Evolutionary conservation across 2,797 vertebrate genomes (phyloP).

Genomic region (Lutjanus campechanus): DNA sequence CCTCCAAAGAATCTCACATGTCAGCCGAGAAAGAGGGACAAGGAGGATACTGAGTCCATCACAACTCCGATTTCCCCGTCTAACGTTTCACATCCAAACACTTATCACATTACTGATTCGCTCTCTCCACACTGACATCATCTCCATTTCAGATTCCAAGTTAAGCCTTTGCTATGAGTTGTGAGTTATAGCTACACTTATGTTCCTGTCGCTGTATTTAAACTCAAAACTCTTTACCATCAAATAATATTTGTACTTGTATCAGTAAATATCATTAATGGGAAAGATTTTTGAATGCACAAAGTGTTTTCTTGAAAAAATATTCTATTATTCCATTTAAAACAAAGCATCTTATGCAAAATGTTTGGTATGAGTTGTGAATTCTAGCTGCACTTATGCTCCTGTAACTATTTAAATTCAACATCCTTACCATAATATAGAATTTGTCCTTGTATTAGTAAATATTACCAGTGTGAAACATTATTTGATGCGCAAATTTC

Average conservation of each 20-base stretch:
- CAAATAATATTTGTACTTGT: background rate
- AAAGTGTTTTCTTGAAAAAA: background rate
- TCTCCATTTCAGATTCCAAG: constrained; percentile 71
- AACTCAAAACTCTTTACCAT: background rate
- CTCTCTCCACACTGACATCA: constrained; percentile 70
- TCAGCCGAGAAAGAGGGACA: constrained; percentile 72
- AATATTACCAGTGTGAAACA: background rate
- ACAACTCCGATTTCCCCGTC: constrained; percentile 74
- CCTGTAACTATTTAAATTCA: constrained; percentile 13
- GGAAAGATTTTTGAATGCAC: background rate
- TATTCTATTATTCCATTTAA: too few relatives aligned
- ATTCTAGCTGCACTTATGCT: constrained; percentile 32
- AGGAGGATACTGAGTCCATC: constrained; percentile 75
- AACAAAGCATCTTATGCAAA: too few relatives aligned
- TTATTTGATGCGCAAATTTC: background rate
- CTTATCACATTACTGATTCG: constrained; percentile 77
- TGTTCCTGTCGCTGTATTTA: constrained; percentile 15
- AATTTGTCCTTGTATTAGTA: background rate
- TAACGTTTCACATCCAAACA: constrained; percentile 78
- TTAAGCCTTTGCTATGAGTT: constrained; percentile 37
- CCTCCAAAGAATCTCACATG: constrained; percentile 78
- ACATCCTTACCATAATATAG: background rate
- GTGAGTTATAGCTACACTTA: constrained; percentile 34
- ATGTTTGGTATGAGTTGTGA: constrained; percentile 31
- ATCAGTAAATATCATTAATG: background rate